phyloP scores from a whole-genome alignment of 2,113 vertebrate species.

The Gymnorhina tibicen region DNA sequence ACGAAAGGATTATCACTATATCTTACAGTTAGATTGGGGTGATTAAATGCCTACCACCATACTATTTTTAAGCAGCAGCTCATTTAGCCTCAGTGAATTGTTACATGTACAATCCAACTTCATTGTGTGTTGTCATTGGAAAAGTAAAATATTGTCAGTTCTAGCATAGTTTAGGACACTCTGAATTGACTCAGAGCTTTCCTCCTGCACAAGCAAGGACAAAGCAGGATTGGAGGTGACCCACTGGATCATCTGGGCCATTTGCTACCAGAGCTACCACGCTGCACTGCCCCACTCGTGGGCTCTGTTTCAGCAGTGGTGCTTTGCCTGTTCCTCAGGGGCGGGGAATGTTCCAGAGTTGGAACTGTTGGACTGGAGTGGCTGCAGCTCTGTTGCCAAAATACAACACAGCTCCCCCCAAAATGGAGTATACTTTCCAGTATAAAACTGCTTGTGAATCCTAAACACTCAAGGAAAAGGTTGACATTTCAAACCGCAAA shows the following conservation, averaged over 20 bases:
- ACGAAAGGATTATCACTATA: background rate
- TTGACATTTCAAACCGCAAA: background rate
- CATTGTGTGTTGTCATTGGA: background rate
- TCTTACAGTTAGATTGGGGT: background rate
- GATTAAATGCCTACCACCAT: background rate
- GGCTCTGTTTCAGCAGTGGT: background rate
- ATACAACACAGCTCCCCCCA: background rate
- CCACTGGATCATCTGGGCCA: background rate
- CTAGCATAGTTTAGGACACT: background rate
- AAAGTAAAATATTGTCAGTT: conserved; percentile 1
- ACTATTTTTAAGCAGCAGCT: conserved; percentile 16
- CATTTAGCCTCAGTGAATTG: background rate
- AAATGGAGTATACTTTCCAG: background rate
- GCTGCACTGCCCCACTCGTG: background rate
- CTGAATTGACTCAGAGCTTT: background rate
- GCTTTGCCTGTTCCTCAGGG: background rate
- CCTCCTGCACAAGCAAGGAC: background rate
- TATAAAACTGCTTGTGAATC: background rate
- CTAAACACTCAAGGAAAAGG: background rate
- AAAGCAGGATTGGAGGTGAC: background rate
- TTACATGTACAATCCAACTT: background rate
- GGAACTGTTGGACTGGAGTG: background rate
- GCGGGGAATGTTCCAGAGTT: background rate
- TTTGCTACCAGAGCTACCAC: background rate
- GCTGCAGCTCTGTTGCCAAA: background rate